Base-by-base conservation (phyloP, 2,113 vertebrate genomes). In the Engystomops pustulosus region DNA sequence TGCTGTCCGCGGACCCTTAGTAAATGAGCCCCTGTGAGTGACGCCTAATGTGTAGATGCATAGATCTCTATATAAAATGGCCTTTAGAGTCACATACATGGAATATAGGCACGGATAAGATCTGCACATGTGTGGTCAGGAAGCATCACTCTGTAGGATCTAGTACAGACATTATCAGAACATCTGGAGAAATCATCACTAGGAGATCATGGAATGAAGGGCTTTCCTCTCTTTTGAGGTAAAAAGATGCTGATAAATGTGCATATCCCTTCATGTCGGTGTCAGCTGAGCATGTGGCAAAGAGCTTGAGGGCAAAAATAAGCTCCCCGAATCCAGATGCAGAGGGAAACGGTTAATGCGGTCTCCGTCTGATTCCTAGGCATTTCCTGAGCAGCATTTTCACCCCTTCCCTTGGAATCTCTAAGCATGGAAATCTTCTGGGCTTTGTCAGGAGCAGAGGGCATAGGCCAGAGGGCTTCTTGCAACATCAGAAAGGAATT, bases 361-460 rank as follows among this genome's bases (percentile, higher is more conserved):
- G 20, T 45, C 23, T 75, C 23, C 6, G 62, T 34, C 45, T 51
- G 15, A 69, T 55, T 51, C 74, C 51, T 55, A 45, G 83, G 83
- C 74, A 79, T 84, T 79, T 84, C 83, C 83, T 78, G 74, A 65
- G 60, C 49, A 49, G 72, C 75, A 41, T 44, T 53, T 79, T 79
- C 44, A 51, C 79, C 62, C 79, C 79, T 32, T 70, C 47, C 75
- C 41, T 44, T 47, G 53, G 51, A 79, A 60, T 58, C 62, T 79
- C 30, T 17, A 77, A 49, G 38, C 67, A 12, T 79, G 67, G 70
- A 85, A 85, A 78, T 71, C 83, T 79, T 85, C 49, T 51, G 53
- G 83, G 36, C n/a, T 60, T 71, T 71, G 65, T 47, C 23, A 27
- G 49, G 45, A 55, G 79, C 45, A 41, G 79, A 70, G 79, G 45